Evolutionary conservation across 2,797 vertebrate species (phyloP).

Genomic region (Centropyge bicolor): DNA sequence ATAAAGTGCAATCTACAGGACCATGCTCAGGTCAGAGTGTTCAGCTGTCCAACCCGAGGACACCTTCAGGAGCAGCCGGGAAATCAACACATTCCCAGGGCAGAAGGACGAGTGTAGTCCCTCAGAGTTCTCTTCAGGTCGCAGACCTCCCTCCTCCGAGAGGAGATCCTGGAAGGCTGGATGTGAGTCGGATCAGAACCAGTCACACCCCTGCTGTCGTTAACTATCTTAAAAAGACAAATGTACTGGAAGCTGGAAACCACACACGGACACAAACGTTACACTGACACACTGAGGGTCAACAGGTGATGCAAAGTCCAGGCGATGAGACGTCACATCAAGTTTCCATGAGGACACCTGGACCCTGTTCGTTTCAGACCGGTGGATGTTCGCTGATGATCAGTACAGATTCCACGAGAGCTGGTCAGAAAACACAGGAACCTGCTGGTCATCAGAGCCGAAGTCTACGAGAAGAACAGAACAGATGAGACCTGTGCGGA

Average conservation of each 20-base stretch:
- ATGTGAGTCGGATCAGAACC: neutral
- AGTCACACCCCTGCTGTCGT: slow-evolving; percentile 11
- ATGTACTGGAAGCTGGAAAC: neutral
- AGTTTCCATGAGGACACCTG: neutral
- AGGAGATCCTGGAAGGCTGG: neutral
- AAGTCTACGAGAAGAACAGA: slow-evolving; percentile 34
- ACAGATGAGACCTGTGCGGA: neutral
- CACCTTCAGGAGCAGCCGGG: slow-evolving; percentile 20
- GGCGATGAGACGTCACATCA: too few relatives aligned
- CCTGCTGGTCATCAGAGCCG: slow-evolving; percentile 74
- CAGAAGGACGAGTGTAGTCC: neutral
- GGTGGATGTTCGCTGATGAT: neutral
- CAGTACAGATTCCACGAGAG: slow-evolving; percentile 78
- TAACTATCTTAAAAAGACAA: slow-evolving; percentile 66
- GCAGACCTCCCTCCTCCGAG: neutral
- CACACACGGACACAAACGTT: neutral
- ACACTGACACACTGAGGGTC: too few relatives aligned
- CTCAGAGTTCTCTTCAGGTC: neutral
- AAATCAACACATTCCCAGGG: neutral
- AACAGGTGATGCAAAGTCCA: neutral
- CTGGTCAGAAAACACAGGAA: slow-evolving; percentile 71
- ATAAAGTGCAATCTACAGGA: slow-evolving; percentile 37
- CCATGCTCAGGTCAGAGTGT: slow-evolving; percentile 11
- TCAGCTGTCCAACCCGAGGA: neutral
- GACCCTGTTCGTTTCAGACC: neutral